Conservation (phyloP, 2,888 invertebrate genomes). For the Oxyteleia sp. region DNA sequence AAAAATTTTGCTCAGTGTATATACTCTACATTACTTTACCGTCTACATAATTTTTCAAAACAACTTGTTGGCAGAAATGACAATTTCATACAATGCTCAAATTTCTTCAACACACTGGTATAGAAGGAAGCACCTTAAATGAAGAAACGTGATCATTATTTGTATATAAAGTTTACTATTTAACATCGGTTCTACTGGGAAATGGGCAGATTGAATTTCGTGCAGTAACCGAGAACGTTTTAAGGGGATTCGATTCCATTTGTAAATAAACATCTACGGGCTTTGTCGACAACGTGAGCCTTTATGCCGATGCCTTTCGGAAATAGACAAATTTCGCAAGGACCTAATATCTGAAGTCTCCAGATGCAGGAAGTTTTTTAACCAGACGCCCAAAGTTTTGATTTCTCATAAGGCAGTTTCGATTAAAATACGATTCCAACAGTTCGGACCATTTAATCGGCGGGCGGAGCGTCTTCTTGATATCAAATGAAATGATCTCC, state of each 20-base stretch:
- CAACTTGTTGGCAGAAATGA: too few relatives aligned
- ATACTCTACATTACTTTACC: too few relatives aligned
- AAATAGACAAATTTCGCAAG: constrained; percentile 27
- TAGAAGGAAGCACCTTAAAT: constrained; percentile 1
- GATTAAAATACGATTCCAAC: constrained; percentile 10
- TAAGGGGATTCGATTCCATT: constrained; percentile 31
- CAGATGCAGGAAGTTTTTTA: constrained; percentile 14
- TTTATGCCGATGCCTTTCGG: neutral
- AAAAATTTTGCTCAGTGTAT: too few relatives aligned
- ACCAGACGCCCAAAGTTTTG: constrained; percentile 12
- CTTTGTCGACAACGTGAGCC: constrained; percentile 14
- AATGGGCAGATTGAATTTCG: constrained; percentile 31
- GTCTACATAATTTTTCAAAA: too few relatives aligned
- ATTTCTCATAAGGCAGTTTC: constrained; percentile 28
- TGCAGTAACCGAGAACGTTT: constrained; percentile 11
- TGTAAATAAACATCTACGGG: constrained; percentile 42
- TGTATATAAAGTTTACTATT: constrained; percentile 15
- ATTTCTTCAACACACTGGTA: neutral
- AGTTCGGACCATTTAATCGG: constrained; percentile 19
- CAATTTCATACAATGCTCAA: too few relatives aligned
- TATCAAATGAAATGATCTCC: constrained; percentile 10
- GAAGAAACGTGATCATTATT: constrained; percentile 1
- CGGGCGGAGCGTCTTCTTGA: constrained; percentile 1
- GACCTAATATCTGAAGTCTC: constrained; percentile 1
- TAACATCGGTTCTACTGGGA: constrained; percentile 11